Evolutionary conservation across 2,888 invertebrate species (phyloP).

Genomic region (Rhamnusium bicolor): DNA sequence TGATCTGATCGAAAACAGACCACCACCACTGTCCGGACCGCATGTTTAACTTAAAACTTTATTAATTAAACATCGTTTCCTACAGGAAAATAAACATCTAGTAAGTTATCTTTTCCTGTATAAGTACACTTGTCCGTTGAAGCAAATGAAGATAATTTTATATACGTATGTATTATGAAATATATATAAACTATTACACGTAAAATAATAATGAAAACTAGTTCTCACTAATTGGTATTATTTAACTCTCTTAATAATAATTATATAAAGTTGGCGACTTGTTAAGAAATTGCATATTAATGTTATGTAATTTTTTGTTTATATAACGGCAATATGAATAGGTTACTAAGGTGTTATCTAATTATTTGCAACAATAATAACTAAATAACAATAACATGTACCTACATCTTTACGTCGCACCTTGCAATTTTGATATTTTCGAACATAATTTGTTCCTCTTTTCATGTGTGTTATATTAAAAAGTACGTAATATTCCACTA

Average conservation of each 20-base stretch:
- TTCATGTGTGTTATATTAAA: background rate
- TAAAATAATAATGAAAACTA: background rate
- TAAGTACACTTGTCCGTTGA: background rate
- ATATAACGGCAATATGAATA: background rate
- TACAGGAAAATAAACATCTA: constrained; percentile 9
- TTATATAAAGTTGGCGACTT: constrained; percentile 11
- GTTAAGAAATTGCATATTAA: constrained; percentile 12
- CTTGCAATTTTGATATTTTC: background rate
- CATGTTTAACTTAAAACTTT: constrained; percentile 1
- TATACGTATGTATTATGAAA: constrained; percentile 10
- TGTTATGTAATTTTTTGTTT: constrained; percentile 1
- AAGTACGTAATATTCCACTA: background rate
- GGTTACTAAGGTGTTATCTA: background rate
- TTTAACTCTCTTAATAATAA: constrained; percentile 14
- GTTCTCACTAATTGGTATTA: constrained; percentile 20
- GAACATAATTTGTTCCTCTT: background rate
- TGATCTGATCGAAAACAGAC: background rate
- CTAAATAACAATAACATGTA: too few relatives aligned
- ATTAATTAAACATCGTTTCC: constrained; percentile 14
- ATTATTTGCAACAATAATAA: background rate
- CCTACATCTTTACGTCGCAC: background rate
- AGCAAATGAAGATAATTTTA: background rate
- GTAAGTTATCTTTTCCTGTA: background rate
- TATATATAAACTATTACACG: constrained; percentile 11
- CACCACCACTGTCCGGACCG: background rate